phyloP scores from a whole-genome alignment of 2,797 vertebrate species.

The Benthosema pterotum region DNA sequence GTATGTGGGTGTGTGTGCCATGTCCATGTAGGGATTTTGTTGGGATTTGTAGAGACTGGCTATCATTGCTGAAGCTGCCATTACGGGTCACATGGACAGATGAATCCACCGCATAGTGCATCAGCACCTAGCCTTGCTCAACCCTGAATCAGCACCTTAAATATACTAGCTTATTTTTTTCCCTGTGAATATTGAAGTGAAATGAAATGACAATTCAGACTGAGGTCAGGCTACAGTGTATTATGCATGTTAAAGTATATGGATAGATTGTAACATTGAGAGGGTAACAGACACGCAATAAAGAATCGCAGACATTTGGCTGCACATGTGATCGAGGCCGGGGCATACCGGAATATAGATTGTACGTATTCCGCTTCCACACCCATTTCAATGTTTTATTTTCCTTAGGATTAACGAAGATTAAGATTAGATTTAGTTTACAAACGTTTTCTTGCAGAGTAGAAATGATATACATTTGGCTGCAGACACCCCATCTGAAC shows the following conservation, averaged over 20 bases:
- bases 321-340: neutral
- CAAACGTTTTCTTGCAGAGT: no score
- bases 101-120: slow-evolving; percentile 88
- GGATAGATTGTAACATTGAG: slow-evolving; percentile 67
- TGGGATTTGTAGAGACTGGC: slow-evolving; percentile 63
- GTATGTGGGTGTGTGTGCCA: no score
- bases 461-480: no score
- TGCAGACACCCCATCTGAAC: no score
- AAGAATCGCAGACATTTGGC: slow-evolving; percentile 5
- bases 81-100: slow-evolving; percentile 87
- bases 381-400: neutral
- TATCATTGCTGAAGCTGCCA: slow-evolving; percentile 76
- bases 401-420: no score
- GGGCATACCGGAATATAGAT: neutral
- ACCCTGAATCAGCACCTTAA: no score
- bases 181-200: no score
- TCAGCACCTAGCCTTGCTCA: slow-evolving; percentile 90
- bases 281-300: slow-evolving; percentile 14
- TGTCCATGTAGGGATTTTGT: no score
- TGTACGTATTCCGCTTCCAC: neutral
- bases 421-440: no score
- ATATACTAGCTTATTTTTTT: no score
- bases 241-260: slow-evolving; percentile 88
- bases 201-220: no score
- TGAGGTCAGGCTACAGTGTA: slow-evolving; percentile 81